Base-by-base conservation (phyloP, 35 echinoderm and acorn worm genomes). In the Apostichopus parvimensis region DNA sequence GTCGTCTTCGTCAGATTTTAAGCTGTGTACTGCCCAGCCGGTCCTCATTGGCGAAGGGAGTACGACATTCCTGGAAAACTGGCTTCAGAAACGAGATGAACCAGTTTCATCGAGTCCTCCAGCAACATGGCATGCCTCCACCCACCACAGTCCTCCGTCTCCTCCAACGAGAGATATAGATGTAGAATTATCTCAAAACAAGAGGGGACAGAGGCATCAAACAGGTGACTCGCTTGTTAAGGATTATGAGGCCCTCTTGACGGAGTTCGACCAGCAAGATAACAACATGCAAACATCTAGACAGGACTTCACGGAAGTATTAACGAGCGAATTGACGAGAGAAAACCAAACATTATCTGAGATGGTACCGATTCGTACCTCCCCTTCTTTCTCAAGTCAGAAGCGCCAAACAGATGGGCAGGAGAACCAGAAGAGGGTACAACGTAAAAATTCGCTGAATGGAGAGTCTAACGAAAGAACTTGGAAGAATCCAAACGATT, bases 401-500 rank as follows among this genome's bases (percentile, higher is more conserved):
- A 60, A 11, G n/a, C 17, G 54, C 5, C 80, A 55, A 21, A 57
- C 55, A 34, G 62, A 45, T 72, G 20, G 14, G 8, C 28, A 11
- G 26, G 61, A 9, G 13, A 57, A 20, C 11, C 80, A 73, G 6
- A 55, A 92, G 52, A 85, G 89, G 72, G 15, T 54, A 1, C 87
- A 94, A 62, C 83, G 90, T 6, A 87, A 87, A 57, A 95, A 95
- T 58, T 85, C 79, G 23, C 60, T 92, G 23, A 62, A 72, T 45
- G 90, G 82, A 11, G 68, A 79, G 6, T 55, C 75, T 15, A 92
- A 88, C 87, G 72, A 95, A 55, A 91, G 94, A 23, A 80, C 81
- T 34, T 95, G 94, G 94, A 92, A 92, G 73, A 95, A 91, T 83
- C 94, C 94, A 24, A 86, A 92, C 77, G 94, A 95, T 21, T 95